phyloP scores from a whole-genome alignment of 2,888 invertebrate genomes.

The Tiphia femorata region DNA sequence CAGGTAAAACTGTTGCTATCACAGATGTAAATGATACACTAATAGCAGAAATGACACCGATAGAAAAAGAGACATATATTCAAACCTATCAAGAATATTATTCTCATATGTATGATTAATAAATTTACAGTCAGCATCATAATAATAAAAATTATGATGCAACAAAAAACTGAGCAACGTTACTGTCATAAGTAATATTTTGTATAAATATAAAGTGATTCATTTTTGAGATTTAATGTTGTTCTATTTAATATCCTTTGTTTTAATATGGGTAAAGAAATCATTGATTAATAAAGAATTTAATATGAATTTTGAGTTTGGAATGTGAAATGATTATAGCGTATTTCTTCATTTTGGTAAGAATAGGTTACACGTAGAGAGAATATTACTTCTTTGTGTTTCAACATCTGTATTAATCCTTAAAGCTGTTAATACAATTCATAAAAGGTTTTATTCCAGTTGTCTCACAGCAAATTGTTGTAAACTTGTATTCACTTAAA shows the following conservation, averaged over 20 bases:
- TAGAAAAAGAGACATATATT: conserved; percentile 94
- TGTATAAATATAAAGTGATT: conserved; percentile 53
- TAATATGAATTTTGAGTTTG: no score
- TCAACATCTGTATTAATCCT: no score
- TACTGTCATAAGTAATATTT: conserved; percentile 52
- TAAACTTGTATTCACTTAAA: not conserved
- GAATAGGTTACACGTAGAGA: no score
- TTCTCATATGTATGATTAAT: conserved; percentile 87
- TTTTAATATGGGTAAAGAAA: no score
- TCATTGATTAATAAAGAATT: no score
- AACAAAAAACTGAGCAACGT: conserved; percentile 35
- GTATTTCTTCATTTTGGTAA: no score
- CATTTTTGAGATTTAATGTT: conserved; percentile 39
- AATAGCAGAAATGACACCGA: conserved; percentile 90
- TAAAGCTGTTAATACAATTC: no score
- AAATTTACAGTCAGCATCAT: conserved; percentile 21
- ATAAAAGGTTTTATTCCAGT: no score
- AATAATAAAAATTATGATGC: conserved; percentile 21
- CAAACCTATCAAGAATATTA: conserved; percentile 94
- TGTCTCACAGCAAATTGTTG: no score
- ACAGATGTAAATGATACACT: conserved; percentile 88
- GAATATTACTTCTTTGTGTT: no score
- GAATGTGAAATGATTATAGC: no score
- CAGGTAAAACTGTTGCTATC: conserved; percentile 82
- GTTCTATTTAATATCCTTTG: no score